Conservation (phyloP, 2,888 invertebrate species). For the Agrypnus murinus region DNA sequence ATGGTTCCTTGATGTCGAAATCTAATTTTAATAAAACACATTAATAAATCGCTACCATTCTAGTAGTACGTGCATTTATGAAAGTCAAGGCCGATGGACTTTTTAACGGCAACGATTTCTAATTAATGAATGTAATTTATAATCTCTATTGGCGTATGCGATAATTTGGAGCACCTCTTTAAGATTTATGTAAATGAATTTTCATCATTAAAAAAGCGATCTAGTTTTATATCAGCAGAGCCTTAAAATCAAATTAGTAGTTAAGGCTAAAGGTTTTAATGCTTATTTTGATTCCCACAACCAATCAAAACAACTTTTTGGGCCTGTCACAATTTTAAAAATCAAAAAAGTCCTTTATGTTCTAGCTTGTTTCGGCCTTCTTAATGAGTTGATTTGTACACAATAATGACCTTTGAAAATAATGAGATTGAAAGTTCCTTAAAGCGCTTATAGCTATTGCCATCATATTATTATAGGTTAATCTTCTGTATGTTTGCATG, state of each 20-base stretch:
- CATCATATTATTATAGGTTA: background rate
- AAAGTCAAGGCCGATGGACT: slow-evolving; percentile 23
- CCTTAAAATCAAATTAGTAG: too few species aligned
- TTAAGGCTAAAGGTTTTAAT: too few species aligned
- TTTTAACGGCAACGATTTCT: slow-evolving; percentile 22
- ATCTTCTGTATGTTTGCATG: background rate
- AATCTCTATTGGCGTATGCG: background rate
- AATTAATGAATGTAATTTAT: background rate
- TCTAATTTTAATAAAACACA: slow-evolving; percentile 1
- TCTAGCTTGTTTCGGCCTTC: background rate
- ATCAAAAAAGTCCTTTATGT: too few species aligned
- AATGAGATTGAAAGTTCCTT: slow-evolving; percentile 10
- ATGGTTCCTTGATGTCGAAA: slow-evolving; percentile 17
- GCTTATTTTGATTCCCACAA: too few species aligned
- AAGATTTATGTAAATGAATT: too few species aligned
- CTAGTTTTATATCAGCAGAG: too few species aligned
- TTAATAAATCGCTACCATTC: background rate
- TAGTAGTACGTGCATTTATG: slow-evolving; percentile 6
- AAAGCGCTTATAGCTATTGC: too few species aligned
- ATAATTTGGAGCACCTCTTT: background rate
- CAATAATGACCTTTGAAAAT: background rate
- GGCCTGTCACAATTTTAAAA: too few species aligned
- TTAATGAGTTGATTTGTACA: slow-evolving; percentile 7
- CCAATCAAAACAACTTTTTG: too few species aligned
- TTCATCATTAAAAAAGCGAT: too few species aligned